A percentile compares a stretch with the other conserved stretches of the same genome.
These are phyloP conservation scores for Pseudorasbora parva DNA, from an alignment of 2,113 vertebrate species.

Conservation along the genomic window DNA sequence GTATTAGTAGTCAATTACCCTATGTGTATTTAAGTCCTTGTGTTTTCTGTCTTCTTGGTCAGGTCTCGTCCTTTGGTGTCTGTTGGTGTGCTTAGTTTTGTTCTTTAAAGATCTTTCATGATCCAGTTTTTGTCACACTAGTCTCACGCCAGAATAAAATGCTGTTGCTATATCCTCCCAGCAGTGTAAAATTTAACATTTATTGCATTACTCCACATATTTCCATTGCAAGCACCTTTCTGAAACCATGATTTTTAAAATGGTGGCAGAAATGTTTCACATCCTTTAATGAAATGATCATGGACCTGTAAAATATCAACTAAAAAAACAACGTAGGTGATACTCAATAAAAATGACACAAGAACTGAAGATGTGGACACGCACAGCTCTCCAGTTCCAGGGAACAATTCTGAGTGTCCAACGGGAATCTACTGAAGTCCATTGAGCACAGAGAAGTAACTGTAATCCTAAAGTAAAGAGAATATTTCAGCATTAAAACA, in stretches of 20 bases:
- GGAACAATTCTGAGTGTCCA: slow-evolving; percentile 93
- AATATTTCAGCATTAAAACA: slow-evolving; percentile 1
- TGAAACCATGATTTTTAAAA: not conserved
- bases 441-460: slow-evolving; percentile 91
- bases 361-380: slow-evolving; percentile 60
- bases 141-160: not conserved
- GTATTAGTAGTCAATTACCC: not conserved
- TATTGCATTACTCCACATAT: not conserved
- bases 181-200: not conserved
- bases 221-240: not conserved
- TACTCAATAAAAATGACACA: not conserved
- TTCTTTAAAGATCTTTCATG: no score
- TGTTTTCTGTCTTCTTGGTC: not conserved
- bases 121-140: not conserved
- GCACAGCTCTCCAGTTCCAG: slow-evolving; percentile 95
- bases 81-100: no score
- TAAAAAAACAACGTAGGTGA: not conserved
- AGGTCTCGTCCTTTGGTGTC: no score
- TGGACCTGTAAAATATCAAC: not conserved
- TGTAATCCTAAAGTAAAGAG: slow-evolving; percentile 81
- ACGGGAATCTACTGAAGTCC: slow-evolving; percentile 94
- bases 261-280: not conserved
- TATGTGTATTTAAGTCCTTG: not conserved
- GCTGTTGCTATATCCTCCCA: not conserved
- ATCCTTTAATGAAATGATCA: not conserved